Base-by-base conservation (phyloP, 2,113 vertebrate species). In the western clawed frog (Xenopus tropicalis) region DNA sequence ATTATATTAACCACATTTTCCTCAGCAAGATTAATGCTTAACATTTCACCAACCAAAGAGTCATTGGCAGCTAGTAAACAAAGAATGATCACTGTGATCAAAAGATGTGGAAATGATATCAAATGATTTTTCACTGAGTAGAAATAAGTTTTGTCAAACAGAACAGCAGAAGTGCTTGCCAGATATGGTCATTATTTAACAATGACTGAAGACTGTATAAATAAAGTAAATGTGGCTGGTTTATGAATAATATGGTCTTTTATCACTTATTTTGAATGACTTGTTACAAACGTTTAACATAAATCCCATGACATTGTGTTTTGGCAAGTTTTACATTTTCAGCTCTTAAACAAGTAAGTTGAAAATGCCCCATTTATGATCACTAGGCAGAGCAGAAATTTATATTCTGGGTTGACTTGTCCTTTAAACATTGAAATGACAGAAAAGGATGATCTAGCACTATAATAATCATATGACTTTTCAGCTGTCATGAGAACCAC, bases 21-120 rank as follows among this genome's bases (percentile, higher is more conserved):
- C 19, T 54, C 52, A 54, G 19, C 52, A 54, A 54, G 52, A 54
- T 54, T 54, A 54, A 54, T 54, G 52, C n/a, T 54, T 54, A n/a
- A n/a, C 52, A 54, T 54, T 54, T 54, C 19, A 54, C 19, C 52
- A 54, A 54, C 16, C 52, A 54, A 54, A 14, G 14, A 54, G 19
- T 54, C 52, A n/a, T 54, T 54, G 46, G 52, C 52, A 54, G 19
- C 19, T 54, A 9, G 19, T 54, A 54, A 54, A 54, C 52, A 54
- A n/a, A n/a, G 52, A 54, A 54, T 54, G 19, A 54, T 20, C 52
- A 54, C 52, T 19, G 16, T 54, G 16, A 54, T 46, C 44, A 46
- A 54, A 52, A 54, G 51, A 54, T n/a, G 17, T 54, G 17, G 51
- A 9, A 54, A 54, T 17, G 16, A 54, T 54, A n/a, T 54, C 16